These are phyloP conservation scores for Coremacera marginata DNA, from an alignment of 2,888 invertebrate genomes.

Conservation along the genomic window DNA sequence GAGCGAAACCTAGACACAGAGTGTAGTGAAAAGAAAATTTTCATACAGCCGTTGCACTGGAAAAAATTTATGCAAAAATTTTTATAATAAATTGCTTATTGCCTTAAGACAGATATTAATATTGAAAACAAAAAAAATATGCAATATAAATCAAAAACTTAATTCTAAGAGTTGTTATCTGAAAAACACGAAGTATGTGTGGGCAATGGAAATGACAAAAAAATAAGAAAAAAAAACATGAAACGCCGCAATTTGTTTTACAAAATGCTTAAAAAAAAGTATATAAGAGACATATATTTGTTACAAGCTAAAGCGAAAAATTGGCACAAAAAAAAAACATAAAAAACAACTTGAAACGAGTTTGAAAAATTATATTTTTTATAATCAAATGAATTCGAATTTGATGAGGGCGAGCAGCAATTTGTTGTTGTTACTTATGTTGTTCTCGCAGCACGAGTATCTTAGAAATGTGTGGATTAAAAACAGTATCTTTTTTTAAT, in stretches of 20 bases:
- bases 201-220: slow-evolving; percentile 47
- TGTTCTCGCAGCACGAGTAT: neutral
- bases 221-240: slow-evolving; percentile 40
- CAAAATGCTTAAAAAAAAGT: slow-evolving; percentile 35
- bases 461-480: neutral
- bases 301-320: neutral
- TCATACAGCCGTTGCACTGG: neutral
- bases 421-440: neutral
- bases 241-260: slow-evolving; percentile 21
- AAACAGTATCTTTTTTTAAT: neutral
- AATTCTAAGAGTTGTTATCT: neutral
- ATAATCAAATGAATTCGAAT: slow-evolving; percentile 33
- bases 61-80: neutral
- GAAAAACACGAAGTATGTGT: slow-evolving; percentile 15
- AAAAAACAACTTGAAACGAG: slow-evolving; percentile 20
- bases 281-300: neutral
- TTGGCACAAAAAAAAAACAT: slow-evolving; percentile 40
- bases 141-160: no score
- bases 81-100: no score
- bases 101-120: no score
- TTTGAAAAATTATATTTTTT: neutral
- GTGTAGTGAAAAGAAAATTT: no score
- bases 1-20: neutral
- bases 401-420: slow-evolving; percentile 29
- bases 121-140: neutral